Evolutionary conservation across 1,140 invertebrate genomes (phyloP).

Genomic region (Macrobrachium nipponense): DNA sequence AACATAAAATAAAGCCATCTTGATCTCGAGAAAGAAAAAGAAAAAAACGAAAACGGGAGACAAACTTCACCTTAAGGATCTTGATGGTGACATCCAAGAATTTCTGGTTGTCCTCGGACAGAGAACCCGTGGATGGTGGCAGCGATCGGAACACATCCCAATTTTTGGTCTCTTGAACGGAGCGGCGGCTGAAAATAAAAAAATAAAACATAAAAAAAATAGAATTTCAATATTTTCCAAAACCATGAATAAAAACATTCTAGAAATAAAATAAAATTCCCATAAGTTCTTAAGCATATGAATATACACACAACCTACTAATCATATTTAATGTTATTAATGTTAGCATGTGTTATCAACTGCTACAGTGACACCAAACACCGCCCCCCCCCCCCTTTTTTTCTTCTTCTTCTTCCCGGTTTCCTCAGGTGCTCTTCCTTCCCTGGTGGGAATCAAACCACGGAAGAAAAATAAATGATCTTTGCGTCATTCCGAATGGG

Average conservation of each 20-base stretch:
- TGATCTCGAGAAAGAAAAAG: neutral
- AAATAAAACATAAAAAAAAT: neutral
- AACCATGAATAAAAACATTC: too few species aligned
- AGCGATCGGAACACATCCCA: conserved; percentile 95
- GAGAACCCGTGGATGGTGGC: conserved; percentile 87
- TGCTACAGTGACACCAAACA: too few species aligned
- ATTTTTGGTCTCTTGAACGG: conserved; percentile 89
- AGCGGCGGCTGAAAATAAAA: conserved; percentile 78
- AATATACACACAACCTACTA: neutral
- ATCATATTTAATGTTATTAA: neutral
- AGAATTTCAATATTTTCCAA: too few species aligned
- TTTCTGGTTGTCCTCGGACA: conserved; percentile 87
- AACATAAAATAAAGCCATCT: neutral
- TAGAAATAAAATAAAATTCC: too few species aligned
- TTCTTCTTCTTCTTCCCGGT: too few species aligned
- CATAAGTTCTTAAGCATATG: neutral
- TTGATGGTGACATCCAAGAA: conserved; percentile 88
- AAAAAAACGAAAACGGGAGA: neutral
- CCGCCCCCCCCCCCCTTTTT: too few species aligned
- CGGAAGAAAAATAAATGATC: too few species aligned
- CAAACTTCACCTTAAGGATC: conserved; percentile 78
- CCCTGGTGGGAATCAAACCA: too few species aligned
- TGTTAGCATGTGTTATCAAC: neutral
- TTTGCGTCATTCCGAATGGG: too few species aligned
- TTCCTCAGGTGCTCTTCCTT: too few species aligned